A percentile compares a stretch with the other conserved stretches of the same genome.
Conservation (phyloP, 2,113 vertebrate species). For the Amblyornis subalaris region DNA sequence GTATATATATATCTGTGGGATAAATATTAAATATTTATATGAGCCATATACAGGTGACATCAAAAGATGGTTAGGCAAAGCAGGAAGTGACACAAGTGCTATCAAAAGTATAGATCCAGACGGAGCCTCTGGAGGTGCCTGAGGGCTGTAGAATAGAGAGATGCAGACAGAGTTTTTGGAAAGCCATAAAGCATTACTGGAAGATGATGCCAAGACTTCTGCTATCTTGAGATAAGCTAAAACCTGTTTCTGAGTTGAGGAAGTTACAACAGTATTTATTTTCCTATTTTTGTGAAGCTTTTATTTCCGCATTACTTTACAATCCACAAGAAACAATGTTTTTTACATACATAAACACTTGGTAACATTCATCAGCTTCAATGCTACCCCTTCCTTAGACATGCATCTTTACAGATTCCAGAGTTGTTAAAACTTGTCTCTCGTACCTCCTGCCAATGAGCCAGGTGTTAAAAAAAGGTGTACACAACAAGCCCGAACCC, state of each 20-base stretch:
- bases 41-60: neutral
- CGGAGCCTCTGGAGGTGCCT: neutral
- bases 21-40: neutral
- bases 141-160: neutral
- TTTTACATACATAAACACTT: neutral
- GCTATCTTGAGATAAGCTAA: neutral
- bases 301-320: neutral
- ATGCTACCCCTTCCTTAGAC: neutral
- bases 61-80: neutral
- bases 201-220: neutral
- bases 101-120: neutral
- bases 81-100: neutral
- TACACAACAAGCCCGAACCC: neutral
- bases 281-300: neutral
- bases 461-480: neutral
- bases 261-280: neutral
- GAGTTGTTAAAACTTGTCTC: neutral
- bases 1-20: neutral
- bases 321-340: neutral
- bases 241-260: neutral
- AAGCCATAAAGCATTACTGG: neutral
- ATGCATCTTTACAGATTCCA: neutral
- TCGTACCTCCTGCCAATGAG: neutral
- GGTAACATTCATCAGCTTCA: neutral
- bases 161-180: neutral